Evolutionary conservation across 2,113 vertebrate genomes (phyloP), one percentile per base, ranked within the genome.

Genomic region (Herpetotheres cachinnans): DNA sequence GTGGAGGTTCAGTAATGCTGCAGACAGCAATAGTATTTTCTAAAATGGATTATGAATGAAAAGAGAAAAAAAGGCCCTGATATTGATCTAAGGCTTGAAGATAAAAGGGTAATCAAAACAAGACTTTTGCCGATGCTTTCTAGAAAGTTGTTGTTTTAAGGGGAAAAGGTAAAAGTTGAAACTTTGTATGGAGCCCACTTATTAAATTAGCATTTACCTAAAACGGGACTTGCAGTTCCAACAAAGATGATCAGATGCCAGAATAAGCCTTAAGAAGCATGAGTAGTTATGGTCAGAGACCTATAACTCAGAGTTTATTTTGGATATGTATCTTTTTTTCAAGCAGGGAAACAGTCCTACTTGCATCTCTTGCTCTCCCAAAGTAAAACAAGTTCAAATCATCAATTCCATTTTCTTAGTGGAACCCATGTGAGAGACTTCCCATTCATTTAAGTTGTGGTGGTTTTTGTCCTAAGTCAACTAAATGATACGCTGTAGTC

Each of bases 31-130:
- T 63, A 85, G 44, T 95, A 55, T 97, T 98, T 97, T 97, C 95
- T 97, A 90, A 95, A 97, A 96, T 66, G 67, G 72, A 93, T 97
- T 96, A 87, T 89, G 79, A 97, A 94, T 80, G 71, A 96, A 83
- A 90, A 16, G 54, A 62, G 61, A 61, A 90, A 96, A 95, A 95
- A 77, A 86, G 6, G 10, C 42, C 40, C 90, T 97, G 97, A 98
- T 98, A 96, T 25, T 72, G 96, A 98, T 98, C 97, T 98, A 79
- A 97, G 89, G 54, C 83, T 96, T 50, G 93, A 96, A 98, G 97
- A 97, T 96, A 97, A 97, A 96, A 94, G 82, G 93, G 95, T 97
- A 98, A 98, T 97, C 94, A 96, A 97, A 98, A 97, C 97, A 98
- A 98, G 96, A 85, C 92, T 97, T 97, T 97, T 91, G 82, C 92